Conservation (phyloP, 2,113 vertebrate species). For the Rhinoderma darwinii region DNA sequence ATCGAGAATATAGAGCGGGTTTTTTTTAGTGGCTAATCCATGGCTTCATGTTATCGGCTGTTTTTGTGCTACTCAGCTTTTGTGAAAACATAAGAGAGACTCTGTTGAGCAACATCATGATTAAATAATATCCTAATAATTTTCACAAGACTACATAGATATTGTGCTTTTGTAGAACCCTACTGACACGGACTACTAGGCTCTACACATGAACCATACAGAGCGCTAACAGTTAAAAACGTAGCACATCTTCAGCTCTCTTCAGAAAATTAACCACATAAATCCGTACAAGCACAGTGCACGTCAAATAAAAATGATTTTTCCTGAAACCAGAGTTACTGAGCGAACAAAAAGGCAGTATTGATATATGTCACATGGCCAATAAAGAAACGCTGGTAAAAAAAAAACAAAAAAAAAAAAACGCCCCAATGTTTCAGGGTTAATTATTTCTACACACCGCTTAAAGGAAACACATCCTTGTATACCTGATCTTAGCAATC, state of each 20-base stretch:
- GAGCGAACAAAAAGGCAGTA: constrained; percentile 10
- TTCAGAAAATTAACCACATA: constrained; percentile 12
- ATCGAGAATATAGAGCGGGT: too few species aligned
- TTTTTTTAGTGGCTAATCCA: not conserved
- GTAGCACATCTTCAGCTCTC: not conserved
- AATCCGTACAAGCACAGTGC: not conserved
- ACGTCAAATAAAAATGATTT: constrained; percentile 40
- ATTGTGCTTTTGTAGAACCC: not conserved
- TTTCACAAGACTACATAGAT: not conserved
- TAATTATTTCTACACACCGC: not conserved
- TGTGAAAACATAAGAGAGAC: not conserved
- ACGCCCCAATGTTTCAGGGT: not conserved
- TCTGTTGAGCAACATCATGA: not conserved
- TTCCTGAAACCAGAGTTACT: constrained; percentile 36
- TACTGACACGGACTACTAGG: not conserved
- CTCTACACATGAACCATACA: not conserved
- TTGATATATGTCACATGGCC: not conserved
- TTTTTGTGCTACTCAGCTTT: not conserved
- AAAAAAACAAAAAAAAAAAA: not conserved
- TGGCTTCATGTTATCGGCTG: not conserved
- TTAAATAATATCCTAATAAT: not conserved
- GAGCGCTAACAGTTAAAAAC: not conserved
- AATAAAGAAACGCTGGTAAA: not conserved
- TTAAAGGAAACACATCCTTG: not conserved
- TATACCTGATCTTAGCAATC: not conserved